A percentile compares a stretch with the other conserved stretches of the same genome.
phyloP scores from a whole-genome alignment of 2,113 vertebrate genomes.

The Rhabdornis inornatus region DNA sequence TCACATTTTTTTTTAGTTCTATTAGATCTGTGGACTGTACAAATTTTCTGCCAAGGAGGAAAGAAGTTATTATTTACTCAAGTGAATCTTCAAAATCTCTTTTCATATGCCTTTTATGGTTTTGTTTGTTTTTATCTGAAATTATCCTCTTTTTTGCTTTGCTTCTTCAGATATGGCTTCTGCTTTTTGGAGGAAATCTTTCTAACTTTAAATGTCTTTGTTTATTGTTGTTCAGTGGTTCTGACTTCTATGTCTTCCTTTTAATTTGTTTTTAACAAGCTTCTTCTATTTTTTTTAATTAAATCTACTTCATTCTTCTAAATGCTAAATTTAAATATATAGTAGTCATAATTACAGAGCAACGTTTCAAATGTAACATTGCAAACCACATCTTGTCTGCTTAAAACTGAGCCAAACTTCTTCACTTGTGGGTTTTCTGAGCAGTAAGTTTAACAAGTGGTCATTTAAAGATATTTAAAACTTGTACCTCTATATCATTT shows the following conservation, averaged over 20 bases:
- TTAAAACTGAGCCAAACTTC: background rate
- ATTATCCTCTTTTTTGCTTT: background rate
- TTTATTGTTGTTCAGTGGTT: background rate
- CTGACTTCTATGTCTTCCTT: background rate
- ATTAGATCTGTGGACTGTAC: background rate
- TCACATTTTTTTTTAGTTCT: background rate
- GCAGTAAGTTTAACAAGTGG: constrained; percentile 1
- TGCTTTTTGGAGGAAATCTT: background rate
- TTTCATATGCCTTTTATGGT: background rate
- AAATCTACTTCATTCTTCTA: constrained; percentile 29
- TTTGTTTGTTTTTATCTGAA: background rate
- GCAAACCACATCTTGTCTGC: background rate
- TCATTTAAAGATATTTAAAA: constrained; percentile 52
- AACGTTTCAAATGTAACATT: background rate
- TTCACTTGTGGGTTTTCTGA: constrained; percentile 43
- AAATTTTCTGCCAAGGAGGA: background rate
- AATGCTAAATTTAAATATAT: constrained; percentile 30
- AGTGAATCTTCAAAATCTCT: background rate
- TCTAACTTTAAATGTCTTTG: background rate
- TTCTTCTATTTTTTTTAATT: background rate
- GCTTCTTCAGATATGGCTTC: background rate
- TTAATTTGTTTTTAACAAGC: constrained; percentile 33
- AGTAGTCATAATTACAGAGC: constrained; percentile 38
- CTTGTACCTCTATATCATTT: background rate
- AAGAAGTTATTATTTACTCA: background rate